A percentile compares a stretch with the other conserved stretches of the same genome.
phyloP scores from a whole-genome alignment of 2,113 vertebrate genomes.

The Bubo scandiacus region DNA sequence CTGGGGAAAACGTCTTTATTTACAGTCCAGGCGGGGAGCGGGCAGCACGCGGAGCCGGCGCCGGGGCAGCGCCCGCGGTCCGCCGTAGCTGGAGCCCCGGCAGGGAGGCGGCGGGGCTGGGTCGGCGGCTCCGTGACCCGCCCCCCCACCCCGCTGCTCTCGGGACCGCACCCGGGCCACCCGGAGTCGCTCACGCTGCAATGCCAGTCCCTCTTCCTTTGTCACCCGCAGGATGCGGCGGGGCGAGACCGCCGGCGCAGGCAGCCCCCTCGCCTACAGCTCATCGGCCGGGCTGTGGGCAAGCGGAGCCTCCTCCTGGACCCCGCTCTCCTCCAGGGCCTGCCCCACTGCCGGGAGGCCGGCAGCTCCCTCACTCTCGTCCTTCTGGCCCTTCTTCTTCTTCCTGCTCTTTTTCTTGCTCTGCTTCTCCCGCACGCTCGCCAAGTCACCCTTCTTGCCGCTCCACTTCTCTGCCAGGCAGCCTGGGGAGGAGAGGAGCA shows the following conservation, averaged over 20 bases:
- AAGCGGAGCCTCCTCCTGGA: conserved; percentile 66
- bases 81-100: background rate
- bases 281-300: conserved; percentile 70
- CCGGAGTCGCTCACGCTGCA: no score
- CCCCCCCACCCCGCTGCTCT: background rate
- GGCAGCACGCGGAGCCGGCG: background rate
- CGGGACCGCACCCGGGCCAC: background rate
- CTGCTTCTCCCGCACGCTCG: conserved; percentile 73
- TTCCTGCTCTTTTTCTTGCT: conserved; percentile 78
- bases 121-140: background rate
- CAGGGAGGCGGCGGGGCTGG: background rate
- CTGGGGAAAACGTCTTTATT: conserved; percentile 28
- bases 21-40: background rate
- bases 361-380: background rate
- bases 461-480: conserved; percentile 78
- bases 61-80: background rate
- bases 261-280: conserved; percentile 48
- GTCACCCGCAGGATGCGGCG: background rate
- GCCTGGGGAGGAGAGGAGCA: conserved; percentile 32
- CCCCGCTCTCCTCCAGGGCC: conserved; percentile 21
- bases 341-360: background rate
- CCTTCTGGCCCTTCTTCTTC: conserved; percentile 68
- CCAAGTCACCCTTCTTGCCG: conserved; percentile 85
- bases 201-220: background rate
- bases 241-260: background rate